These are phyloP conservation scores for Chiloscyllium plagiosum DNA, from an alignment of 2,113 vertebrate species.

Conservation along the genomic window DNA sequence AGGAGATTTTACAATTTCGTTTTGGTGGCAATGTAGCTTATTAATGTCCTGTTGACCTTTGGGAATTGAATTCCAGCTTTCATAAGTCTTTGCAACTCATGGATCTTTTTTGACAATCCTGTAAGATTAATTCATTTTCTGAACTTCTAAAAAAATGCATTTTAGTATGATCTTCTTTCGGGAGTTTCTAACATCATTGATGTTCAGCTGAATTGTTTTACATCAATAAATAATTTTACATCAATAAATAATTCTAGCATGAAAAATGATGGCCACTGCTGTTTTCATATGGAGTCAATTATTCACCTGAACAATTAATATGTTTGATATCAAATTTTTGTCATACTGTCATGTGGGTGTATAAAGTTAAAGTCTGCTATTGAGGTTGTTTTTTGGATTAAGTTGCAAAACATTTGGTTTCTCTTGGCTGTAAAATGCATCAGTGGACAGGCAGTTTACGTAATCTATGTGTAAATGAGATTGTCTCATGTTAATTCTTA, in stretches of 20 bases:
- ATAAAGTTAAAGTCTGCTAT: background rate
- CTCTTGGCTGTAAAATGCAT: background rate
- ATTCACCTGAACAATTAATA: background rate
- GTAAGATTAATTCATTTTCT: background rate
- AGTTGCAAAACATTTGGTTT: background rate
- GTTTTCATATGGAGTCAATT: background rate
- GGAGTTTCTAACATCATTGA: background rate
- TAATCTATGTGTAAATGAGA: background rate
- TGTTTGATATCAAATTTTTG: background rate
- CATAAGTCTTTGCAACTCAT: background rate
- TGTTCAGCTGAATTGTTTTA: background rate
- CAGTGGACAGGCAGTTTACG: background rate
- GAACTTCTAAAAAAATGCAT: background rate
- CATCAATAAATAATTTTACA: conserved; percentile 5
- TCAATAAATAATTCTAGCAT: background rate
- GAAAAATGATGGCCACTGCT: background rate
- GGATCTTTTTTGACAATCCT: background rate
- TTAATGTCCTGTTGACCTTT: background rate
- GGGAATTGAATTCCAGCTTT: background rate
- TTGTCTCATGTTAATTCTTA: background rate
- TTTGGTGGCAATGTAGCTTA: background rate
- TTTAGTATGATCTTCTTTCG: background rate
- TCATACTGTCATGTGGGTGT: background rate
- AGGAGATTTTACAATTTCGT: background rate
- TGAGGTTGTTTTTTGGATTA: background rate